Base-by-base conservation (phyloP, 2,113 vertebrate species). In the Sander vitreus region DNA sequence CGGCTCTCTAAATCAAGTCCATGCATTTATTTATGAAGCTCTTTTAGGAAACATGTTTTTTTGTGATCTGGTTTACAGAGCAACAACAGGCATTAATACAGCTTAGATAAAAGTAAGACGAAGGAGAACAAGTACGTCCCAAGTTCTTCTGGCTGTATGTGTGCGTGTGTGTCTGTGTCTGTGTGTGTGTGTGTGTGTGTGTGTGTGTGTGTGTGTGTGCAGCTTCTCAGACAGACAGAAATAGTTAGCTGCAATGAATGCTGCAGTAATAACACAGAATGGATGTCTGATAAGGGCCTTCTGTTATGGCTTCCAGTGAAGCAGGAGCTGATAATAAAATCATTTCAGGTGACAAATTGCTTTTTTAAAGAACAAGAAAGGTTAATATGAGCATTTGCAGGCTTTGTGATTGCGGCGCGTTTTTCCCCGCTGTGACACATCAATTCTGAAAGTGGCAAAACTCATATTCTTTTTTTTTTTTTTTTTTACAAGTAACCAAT, bases 321-420 rank as follows among this genome's bases (percentile, higher is more conserved):
- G 60, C 75, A 69, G 66, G 13, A 12, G 59, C 81, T 85, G 85
- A 92, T 88, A 90, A 89, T 89, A 67, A 78, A 86, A 91, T 88
- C 66, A 80, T 90, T 88, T 81, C 64, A 11, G 58, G 45, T 73
- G 76, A 92, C 83, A 85, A 86, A 92, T 88, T 64, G 79, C 76
- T 86, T 84, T 84, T 51, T 57, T 55, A 77, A 82, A 73, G 60
- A 89, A 88, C 81, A 91, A 53, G 67, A 83, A 88, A 92, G 91
- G 91, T 91, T 90, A 92, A 89, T 91, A 79, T 75, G 73, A 79
- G 76, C 21, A 1, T 85, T 86, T 75, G 36, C 73, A 45, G 66
- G 54, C 85, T 69, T 63, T 60, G 79, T 36, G 70, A 68, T 55
- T 8, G 30, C 0, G 25, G 30, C 5, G 54, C 13, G 12, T 60